A percentile compares a stretch with the other conserved stretches of the same genome.
Conservation (phyloP, 2,888 invertebrate genomes). For the Papilio elwesi region DNA sequence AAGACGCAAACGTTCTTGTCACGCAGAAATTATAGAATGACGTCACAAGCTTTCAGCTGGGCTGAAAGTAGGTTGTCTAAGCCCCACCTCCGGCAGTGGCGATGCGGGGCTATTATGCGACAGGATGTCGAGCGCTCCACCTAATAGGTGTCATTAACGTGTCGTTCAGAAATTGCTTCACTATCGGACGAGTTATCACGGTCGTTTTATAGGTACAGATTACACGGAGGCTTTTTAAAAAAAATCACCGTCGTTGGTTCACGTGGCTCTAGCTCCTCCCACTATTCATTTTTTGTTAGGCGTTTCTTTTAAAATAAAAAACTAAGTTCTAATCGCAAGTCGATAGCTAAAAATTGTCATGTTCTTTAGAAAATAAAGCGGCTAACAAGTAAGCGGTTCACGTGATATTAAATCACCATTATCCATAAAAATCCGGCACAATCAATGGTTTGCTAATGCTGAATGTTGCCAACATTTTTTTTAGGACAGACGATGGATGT, state of each 20-base stretch:
- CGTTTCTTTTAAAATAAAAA: neutral
- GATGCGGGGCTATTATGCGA: constrained; percentile 67
- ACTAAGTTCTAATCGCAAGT: too few relatives aligned
- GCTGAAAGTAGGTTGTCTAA: constrained; percentile 69
- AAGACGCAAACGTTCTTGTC: constrained; percentile 4
- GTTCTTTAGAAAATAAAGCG: too few relatives aligned
- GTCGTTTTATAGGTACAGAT: constrained; percentile 78
- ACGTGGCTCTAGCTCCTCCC: constrained; percentile 33
- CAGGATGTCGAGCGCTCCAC: constrained; percentile 69
- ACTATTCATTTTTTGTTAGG: constrained; percentile 13
- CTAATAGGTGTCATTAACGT: constrained; percentile 83
- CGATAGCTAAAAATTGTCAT: too few relatives aligned
- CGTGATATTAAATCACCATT: too few relatives aligned
- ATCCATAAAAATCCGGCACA: too few relatives aligned
- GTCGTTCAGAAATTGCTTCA: constrained; percentile 82
- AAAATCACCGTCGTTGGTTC: constrained; percentile 39
- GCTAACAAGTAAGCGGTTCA: too few relatives aligned
- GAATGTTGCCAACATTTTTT: too few relatives aligned
- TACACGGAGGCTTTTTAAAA: constrained; percentile 63
- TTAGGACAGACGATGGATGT: too few relatives aligned
- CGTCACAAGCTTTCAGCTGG: constrained; percentile 42
- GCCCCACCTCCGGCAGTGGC: constrained; percentile 52
- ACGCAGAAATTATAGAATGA: constrained; percentile 29
- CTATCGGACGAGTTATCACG: constrained; percentile 81
- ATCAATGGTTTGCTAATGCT: too few relatives aligned